Evolutionary conservation across 1,140 invertebrate species (phyloP).

Genomic region (Solen grandis): DNA sequence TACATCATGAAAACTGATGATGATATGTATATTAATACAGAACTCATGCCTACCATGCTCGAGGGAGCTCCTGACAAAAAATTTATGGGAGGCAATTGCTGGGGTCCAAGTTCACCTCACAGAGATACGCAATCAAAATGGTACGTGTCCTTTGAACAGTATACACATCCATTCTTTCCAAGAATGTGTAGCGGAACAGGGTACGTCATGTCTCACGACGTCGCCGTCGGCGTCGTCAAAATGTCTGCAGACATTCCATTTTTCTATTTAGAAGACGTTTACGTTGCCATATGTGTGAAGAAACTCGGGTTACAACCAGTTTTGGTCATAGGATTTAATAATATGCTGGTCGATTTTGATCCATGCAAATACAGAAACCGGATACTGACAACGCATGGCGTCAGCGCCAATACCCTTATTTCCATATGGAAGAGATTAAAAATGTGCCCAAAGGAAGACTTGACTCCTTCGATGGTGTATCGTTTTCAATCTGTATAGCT

Average conservation of each 20-base stretch:
- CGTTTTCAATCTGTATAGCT: no score
- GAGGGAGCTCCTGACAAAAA: background rate
- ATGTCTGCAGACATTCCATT: slow-evolving; percentile 65
- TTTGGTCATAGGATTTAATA: no score
- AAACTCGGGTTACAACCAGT: no score
- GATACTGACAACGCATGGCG: no score
- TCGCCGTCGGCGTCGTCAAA: slow-evolving; percentile 69
- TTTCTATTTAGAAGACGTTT: slow-evolving; percentile 78
- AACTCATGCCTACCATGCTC: slow-evolving; percentile 19
- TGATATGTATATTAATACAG: slow-evolving; percentile 61
- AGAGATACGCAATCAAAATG: slow-evolving; percentile 19
- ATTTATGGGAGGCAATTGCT: background rate
- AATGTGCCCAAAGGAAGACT: no score
- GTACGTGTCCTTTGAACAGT: slow-evolving; percentile 60
- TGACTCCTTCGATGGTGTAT: no score
- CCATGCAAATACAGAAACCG: no score
- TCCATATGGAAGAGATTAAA: no score
- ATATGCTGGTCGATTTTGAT: no score
- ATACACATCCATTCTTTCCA: slow-evolving; percentile 75
- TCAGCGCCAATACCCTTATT: no score
- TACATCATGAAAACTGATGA: slow-evolving; percentile 68
- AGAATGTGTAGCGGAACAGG: slow-evolving; percentile 78
- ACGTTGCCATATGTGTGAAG: slow-evolving; percentile 64
- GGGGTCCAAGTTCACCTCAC: background rate
- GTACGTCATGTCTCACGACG: slow-evolving; percentile 73